A percentile compares a stretch with the other conserved stretches of the same genome.
These are phyloP conservation scores for Trichonephila clavipes DNA, from an alignment of 1,140 invertebrate genomes.

Conservation along the genomic window DNA sequence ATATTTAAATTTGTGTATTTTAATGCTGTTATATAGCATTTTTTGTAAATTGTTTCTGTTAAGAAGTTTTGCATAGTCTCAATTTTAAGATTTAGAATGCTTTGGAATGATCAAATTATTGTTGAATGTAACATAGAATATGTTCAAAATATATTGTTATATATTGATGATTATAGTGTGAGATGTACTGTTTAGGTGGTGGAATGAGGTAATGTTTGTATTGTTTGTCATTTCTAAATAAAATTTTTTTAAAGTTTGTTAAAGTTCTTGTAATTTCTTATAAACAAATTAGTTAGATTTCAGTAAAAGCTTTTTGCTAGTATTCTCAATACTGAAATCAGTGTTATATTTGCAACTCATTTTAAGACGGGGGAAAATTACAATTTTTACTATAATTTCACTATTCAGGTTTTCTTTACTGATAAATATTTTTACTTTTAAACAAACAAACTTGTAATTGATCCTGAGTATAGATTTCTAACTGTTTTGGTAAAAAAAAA, in stretches of 20 bases:
- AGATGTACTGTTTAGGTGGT: constrained; percentile 32
- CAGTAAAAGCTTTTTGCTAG: too few species aligned
- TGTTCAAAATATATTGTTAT: constrained; percentile 38
- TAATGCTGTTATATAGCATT: background rate
- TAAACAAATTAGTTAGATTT: too few species aligned
- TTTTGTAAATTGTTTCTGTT: background rate
- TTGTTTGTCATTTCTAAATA: constrained; percentile 26
- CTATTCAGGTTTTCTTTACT: too few species aligned
- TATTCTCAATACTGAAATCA: too few species aligned
- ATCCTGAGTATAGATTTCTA: too few species aligned
- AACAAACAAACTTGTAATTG: too few species aligned
- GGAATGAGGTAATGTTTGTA: background rate
- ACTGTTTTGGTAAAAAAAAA: too few species aligned
- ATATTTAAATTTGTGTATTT: background rate
- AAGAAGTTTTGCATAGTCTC: background rate
- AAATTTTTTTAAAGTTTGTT: constrained; percentile 36
- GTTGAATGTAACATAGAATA: background rate
- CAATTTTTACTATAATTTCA: too few species aligned
- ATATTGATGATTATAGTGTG: background rate
- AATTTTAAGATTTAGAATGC: background rate
- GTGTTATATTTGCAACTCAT: too few species aligned
- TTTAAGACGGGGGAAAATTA: too few species aligned
- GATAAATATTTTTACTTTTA: too few species aligned
- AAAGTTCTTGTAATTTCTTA: background rate
- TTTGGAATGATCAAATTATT: constrained; percentile 5